Base-by-base conservation (phyloP, 2,113 vertebrate genomes). In the Martes martes region DNA sequence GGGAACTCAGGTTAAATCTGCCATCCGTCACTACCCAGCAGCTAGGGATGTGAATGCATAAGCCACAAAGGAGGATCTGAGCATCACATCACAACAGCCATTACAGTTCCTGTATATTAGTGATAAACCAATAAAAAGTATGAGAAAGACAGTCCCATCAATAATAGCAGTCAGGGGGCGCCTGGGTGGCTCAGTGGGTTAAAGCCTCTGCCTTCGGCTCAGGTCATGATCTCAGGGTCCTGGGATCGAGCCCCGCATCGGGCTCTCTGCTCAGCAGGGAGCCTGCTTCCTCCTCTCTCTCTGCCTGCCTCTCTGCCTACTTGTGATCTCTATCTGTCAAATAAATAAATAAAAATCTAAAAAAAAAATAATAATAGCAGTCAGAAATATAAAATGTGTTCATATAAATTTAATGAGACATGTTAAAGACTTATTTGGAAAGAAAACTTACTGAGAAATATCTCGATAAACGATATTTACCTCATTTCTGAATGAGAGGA, bases 361-460 rank as follows among this genome's bases (percentile, higher is more conserved):
- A 36, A 36, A 36, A 36, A 36, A 36, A 36, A 36, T 36, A 69
- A 36, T 36, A 69, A 52, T 16, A 78, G 18, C 63, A 92, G 52
- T 19, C 47, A 39, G 24, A 92, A 96, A 78, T 61, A 69, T 16
- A 71, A 95, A 92, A 78, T 31, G 16, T 93, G 55, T 91, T 95
- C 71, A 63, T 84, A 42, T 42, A 89, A 78, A 59, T 14, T 63
- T 42, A 84, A 23, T 81, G 59, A 90, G n/a, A 69, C 69, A 92
- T 55, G 45, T 39, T 94, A 86, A 89, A 81, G 59, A 45, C 13
- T 92, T 78, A 79, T 15, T 74, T 83, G 55, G 65, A 90, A 86
- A 83, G 78, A 65, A 67, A 33, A n/a, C 9, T 74, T 96, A 87
- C 31, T 95, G 57, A 95, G 86, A 93, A 92, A 93, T 86, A 85